A percentile compares a stretch with the other conserved stretches of the same genome.
Evolutionary conservation across 2,797 vertebrate species (phyloP).

Genomic region (Hydrophis major): DNA sequence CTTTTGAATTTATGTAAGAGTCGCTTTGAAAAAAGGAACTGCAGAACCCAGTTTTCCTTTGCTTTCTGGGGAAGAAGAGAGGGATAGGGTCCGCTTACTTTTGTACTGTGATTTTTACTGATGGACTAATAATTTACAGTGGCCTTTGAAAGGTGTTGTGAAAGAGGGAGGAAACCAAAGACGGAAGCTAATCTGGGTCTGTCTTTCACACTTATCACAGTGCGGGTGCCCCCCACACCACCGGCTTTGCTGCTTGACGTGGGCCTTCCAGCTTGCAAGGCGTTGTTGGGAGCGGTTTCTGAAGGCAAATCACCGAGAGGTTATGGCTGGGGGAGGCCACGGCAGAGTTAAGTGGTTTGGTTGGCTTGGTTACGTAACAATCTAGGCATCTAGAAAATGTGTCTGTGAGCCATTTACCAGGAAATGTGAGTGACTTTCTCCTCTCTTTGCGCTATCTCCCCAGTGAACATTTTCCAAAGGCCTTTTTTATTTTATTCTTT

Average conservation of each 20-base stretch:
- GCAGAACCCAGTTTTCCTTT: neutral
- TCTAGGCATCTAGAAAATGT: constrained; percentile 45
- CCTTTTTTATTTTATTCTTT: neutral
- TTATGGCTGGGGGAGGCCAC: neutral
- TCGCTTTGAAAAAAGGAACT: constrained; percentile 6
- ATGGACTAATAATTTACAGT: neutral
- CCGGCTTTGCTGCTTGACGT: neutral
- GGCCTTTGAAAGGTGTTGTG: neutral
- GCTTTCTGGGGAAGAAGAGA: neutral
- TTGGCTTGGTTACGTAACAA: constrained; percentile 56
- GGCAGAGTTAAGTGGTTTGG: neutral
- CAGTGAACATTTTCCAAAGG: constrained; percentile 39
- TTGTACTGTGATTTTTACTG: neutral
- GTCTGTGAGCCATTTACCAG: constrained; percentile 59
- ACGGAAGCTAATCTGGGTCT: neutral
- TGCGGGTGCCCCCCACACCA: neutral
- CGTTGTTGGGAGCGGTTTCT: neutral
- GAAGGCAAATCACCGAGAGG: neutral
- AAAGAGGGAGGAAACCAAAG: neutral
- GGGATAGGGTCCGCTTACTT: neutral
- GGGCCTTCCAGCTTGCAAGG: neutral
- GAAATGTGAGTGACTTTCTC: constrained; percentile 59
- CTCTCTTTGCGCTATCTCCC: constrained; percentile 53
- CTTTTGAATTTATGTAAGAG: neutral
- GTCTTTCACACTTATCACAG: neutral